Evolutionary conservation across 2,888 invertebrate genomes (phyloP), one percentile per base, ranked within the genome.

Genomic region (Cacoxenus indagator): DNA sequence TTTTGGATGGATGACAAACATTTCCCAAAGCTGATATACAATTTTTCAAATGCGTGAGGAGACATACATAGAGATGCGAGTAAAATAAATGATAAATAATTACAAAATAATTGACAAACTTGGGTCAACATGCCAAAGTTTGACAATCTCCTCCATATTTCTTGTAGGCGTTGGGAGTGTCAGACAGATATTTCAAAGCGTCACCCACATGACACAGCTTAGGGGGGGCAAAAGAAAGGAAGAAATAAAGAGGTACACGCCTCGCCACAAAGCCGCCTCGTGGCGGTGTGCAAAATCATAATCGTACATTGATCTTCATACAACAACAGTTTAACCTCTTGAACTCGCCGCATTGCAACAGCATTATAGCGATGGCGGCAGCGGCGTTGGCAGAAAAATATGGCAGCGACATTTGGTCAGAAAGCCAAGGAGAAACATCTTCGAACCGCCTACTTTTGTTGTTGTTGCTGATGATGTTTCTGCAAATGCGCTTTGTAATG

Each of bases 261-360:
- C 11, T 54, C 22, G 54, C 11, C 22, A 43, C 11, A n/a, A 43
- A 43, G n/a, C 9, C 19, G 6, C 9, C 19, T 14, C 9, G 17
- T 51, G 51, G 51, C 9, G 4, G 51, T 17, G 51, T 59, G 31
- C n/a, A 59, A 59, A 59, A 31, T 59, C 29, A 59, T 71, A 71
- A 76, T 77, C 76, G 80, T 73, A 73, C 83, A 74, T 73, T 80
- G 83, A 80, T 80, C 80, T 83, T 70, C 83, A 80, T 76, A 83
- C 80, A 83, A n/a, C n/a, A n/a, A 75, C 82, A 80, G 82, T 80
- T 80, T 80, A 83, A 82, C 83, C 82, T 55, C 69, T 14, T 51
- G 83, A 81, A 71, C 80, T 80, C 80, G 17, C 17, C 19, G 31
- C 4, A 59, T 83, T 80, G 80, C 83, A 74, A 82, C 78, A 79